phyloP scores from a whole-genome alignment of 1,140 invertebrate species.

The Cephus cinctus region DNA sequence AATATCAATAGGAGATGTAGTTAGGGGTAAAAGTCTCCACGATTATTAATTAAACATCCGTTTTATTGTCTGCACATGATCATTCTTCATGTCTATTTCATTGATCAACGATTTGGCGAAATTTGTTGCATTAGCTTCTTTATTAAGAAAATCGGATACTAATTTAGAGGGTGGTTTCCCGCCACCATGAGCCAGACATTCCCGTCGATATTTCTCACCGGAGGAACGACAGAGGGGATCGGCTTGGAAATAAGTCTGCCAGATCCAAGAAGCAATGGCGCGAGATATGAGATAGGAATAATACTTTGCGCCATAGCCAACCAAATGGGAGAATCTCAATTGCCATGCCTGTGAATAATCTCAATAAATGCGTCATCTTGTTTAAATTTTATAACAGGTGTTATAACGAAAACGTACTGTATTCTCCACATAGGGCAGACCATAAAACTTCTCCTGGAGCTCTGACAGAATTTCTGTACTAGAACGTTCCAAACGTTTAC shows the following conservation, averaged over 20 bases:
- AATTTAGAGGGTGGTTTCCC: constrained; percentile 74
- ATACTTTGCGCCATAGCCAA: constrained; percentile 98
- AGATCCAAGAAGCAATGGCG: constrained; percentile 90
- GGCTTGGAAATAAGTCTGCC: constrained; percentile 82
- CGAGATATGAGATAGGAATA: constrained; percentile 96
- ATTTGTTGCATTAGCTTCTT: constrained; percentile 63
- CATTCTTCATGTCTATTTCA: constrained; percentile 59
- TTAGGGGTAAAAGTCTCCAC: too few relatives aligned
- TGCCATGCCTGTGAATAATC: constrained; percentile 81
- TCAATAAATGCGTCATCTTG: constrained; percentile 11
- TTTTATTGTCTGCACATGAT: constrained; percentile 51
- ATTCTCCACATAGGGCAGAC: constrained; percentile 81
- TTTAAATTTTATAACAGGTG: neutral
- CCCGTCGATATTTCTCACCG: constrained; percentile 74
- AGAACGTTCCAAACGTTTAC: constrained; percentile 54
- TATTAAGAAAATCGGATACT: constrained; percentile 71
- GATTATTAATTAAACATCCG: too few relatives aligned
- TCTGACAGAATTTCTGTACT: constrained; percentile 81
- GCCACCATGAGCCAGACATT: constrained; percentile 87
- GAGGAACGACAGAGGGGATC: constrained; percentile 78
- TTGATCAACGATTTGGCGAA: constrained; percentile 60
- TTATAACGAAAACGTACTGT: constrained; percentile 63
- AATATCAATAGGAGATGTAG: too few relatives aligned
- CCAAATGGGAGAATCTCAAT: constrained; percentile 91
- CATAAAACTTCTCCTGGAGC: constrained; percentile 82